These are phyloP conservation scores for Rallus crepitans DNA, from an alignment of 2,797 vertebrate genomes.

Conservation along the genomic window DNA sequence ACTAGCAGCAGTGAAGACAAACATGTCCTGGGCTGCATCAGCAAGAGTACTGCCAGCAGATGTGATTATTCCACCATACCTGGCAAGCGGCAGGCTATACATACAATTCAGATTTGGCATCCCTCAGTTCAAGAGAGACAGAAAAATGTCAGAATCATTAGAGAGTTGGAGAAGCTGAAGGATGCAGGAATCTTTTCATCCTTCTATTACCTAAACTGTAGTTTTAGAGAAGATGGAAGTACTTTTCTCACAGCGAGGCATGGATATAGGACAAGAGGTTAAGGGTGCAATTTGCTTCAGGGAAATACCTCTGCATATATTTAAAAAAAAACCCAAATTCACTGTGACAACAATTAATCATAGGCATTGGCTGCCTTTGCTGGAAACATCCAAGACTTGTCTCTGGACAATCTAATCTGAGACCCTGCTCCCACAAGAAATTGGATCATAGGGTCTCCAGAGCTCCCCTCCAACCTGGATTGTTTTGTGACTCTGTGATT, in stretches of 20 bases:
- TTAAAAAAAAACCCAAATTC: neutral
- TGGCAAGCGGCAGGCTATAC: slow-evolving; percentile 3
- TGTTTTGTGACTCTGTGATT: neutral
- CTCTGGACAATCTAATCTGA: neutral
- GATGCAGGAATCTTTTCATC: neutral
- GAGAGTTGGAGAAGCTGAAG: neutral
- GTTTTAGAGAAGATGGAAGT: neutral
- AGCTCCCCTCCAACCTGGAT: neutral
- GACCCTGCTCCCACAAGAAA: neutral
- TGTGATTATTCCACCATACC: neutral
- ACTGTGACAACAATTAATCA: neutral
- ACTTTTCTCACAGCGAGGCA: neutral
- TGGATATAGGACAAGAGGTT: neutral
- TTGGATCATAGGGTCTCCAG: neutral
- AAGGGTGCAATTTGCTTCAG: neutral
- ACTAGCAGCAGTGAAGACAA: neutral
- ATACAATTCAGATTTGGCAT: neutral
- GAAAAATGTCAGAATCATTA: neutral
- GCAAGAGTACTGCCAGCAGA: neutral
- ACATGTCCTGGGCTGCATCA: neutral
- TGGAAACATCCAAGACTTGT: neutral
- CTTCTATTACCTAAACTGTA: neutral
- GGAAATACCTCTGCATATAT: neutral
- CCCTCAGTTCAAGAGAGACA: neutral
- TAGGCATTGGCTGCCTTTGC: neutral